These are phyloP conservation scores for Mythimna impura DNA, from an alignment of 2,888 invertebrate genomes.

Conservation along the genomic window DNA sequence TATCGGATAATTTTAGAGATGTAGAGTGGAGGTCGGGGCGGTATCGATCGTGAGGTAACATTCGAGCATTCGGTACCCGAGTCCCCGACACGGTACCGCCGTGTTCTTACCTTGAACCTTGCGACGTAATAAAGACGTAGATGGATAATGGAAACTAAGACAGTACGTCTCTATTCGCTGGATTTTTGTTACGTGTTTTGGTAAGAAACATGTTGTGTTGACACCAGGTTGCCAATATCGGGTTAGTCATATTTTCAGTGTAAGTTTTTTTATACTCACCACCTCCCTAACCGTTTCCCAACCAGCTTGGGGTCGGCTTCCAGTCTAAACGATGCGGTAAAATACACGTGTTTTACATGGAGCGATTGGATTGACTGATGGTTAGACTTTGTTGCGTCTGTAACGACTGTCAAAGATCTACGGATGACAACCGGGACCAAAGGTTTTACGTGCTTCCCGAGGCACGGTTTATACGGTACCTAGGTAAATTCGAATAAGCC, in stretches of 20 bases:
- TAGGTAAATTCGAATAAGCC: not conserved
- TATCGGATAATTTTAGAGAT: conserved; percentile 76
- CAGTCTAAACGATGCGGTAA: no score
- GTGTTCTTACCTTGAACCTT: conserved; percentile 66
- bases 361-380: no score
- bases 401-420: no score
- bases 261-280: not conserved
- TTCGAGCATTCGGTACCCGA: conserved; percentile 48
- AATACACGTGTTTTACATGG: no score
- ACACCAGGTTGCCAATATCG: conserved; percentile 13
- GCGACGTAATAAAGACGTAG: conserved; percentile 48
- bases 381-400: no score
- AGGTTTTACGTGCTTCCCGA: no score
- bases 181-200: conserved; percentile 19
- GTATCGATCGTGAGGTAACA: conserved; percentile 72
- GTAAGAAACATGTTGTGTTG: not conserved
- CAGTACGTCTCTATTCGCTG: conserved; percentile 26
- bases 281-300: no score
- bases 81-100: conserved; percentile 59
- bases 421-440: no score
- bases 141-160: conserved; percentile 46
- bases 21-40: conserved; percentile 63
- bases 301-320: no score
- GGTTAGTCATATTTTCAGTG: not conserved
- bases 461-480: no score